Evolutionary conservation across 2,797 vertebrate genomes (phyloP), one percentile per base, ranked within the genome.

Genomic region (Tokudaia muenninki): DNA sequence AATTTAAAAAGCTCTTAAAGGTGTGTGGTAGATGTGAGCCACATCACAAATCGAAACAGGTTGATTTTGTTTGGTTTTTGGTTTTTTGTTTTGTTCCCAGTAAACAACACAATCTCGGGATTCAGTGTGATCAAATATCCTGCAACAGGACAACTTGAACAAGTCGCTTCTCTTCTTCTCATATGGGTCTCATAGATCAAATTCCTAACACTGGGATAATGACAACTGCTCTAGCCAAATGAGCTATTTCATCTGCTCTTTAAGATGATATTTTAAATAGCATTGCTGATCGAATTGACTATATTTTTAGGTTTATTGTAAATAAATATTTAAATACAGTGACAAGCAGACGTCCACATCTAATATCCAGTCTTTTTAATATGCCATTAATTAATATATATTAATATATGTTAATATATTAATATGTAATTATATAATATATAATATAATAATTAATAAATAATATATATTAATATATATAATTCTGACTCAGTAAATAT

Each of bases 331-430:
- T 59, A 75, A 88, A 72, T 50, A n/a, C 78, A 81, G 63, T 84
- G 63, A 67, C 12, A 80, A 19, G 4, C 1, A 92, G 22, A 52
- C 8, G 50, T 44, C 84, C 0, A 70, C 41, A 37, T 10, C 22
- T 10, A 77, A 47, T 94, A 55, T 72, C 55, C 0, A 87, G 4
- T n/a, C 6, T 55, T 87, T 90, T 84, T 57, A 79, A 87, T 22
- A 26, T 47, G 7, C 81, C 50, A 89, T n/a, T 91, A 13, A 95
- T 47, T 84, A 95, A 72, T 57, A 81, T n/a, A 87, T 52, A 26
- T 50, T 41, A 41, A 41, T 41, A 41, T 41, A 41, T 41, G 94
- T 47, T 81, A 95, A 72, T 59, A 81, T 31, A 41, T 41, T 41
- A 41, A 87, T 52, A 26, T 52, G 80, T 79, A 70, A 93, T 88